Percentiles rank a stretch among this genome's conserved stretches.
These are phyloP conservation scores for Leptopilina drosophilae DNA, from an alignment of 2,888 invertebrate species.

Conservation along the genomic window DNA sequence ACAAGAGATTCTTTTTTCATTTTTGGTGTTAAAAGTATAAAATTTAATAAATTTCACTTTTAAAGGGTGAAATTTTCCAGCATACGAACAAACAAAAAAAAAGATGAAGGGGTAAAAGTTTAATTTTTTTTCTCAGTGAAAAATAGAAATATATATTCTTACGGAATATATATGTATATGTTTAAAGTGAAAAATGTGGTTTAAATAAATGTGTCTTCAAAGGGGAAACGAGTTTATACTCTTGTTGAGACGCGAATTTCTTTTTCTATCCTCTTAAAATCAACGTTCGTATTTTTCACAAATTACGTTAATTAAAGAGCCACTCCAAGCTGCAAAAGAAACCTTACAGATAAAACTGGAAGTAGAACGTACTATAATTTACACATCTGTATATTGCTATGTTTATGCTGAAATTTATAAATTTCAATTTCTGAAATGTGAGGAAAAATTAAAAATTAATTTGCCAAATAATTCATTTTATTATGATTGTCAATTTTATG, in stretches of 20 bases:
- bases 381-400: not conserved
- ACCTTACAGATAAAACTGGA: conserved; percentile 25
- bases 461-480: no score
- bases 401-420: no score
- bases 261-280: conserved; percentile 13
- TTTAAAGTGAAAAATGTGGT: conserved; percentile 3
- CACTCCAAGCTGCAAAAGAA: not conserved
- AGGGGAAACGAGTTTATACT: conserved; percentile 18
- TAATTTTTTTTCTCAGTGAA: not conserved
- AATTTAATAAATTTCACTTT: no score
- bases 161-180: no score
- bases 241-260: conserved; percentile 26
- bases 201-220: conserved; percentile 7
- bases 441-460: no score
- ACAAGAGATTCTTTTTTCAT: no score
- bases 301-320: conserved; percentile 37
- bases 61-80: no score
- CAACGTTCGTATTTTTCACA: conserved; percentile 11
- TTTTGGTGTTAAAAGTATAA: no score
- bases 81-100: no score
- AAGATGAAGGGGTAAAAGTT: not conserved
- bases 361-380: conserved; percentile 32
- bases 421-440: no score
- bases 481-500: no score
- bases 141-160: conserved; percentile 15